A percentile compares a stretch with the other conserved stretches of the same genome.
These are phyloP conservation scores for Smittia aterrima DNA, from an alignment of 2,888 invertebrate genomes.

Conservation along the genomic window DNA sequence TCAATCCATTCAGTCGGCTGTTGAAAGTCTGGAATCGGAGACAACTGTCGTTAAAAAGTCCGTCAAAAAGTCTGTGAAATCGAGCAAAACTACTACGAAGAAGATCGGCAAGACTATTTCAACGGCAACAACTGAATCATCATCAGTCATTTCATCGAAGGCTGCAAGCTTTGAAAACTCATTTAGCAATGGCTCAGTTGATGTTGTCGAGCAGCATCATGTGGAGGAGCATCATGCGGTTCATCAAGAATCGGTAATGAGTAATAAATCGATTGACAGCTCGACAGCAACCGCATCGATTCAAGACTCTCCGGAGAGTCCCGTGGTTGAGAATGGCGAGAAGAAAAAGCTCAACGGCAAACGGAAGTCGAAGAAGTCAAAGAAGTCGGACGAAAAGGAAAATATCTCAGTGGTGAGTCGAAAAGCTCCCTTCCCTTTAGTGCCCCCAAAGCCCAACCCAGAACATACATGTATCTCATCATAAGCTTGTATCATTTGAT, in stretches of 20 bases:
- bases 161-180: constrained; percentile 20
- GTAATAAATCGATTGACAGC: constrained; percentile 12
- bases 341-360: constrained; percentile 47
- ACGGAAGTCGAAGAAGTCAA: constrained; percentile 63
- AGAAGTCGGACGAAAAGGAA: constrained; percentile 64
- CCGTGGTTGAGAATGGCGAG: not conserved
- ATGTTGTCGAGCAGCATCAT: not conserved
- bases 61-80: constrained; percentile 27
- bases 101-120: not conserved
- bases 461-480: not conserved
- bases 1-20: not conserved
- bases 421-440: no score
- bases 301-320: not conserved
- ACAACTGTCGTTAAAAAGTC: constrained; percentile 23
- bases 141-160: constrained; percentile 23
- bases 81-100: constrained; percentile 20
- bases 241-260: not conserved
- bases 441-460: not conserved
- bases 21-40: constrained; percentile 29
- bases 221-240: not conserved
- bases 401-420: constrained; percentile 67
- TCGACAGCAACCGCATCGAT: not conserved
- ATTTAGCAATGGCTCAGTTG: constrained; percentile 23
- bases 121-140: not conserved
- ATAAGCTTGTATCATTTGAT: not conserved